These are phyloP conservation scores for Rhabdomys dilectus DNA, from an alignment of 2,113 vertebrate species.

Conservation along the genomic window DNA sequence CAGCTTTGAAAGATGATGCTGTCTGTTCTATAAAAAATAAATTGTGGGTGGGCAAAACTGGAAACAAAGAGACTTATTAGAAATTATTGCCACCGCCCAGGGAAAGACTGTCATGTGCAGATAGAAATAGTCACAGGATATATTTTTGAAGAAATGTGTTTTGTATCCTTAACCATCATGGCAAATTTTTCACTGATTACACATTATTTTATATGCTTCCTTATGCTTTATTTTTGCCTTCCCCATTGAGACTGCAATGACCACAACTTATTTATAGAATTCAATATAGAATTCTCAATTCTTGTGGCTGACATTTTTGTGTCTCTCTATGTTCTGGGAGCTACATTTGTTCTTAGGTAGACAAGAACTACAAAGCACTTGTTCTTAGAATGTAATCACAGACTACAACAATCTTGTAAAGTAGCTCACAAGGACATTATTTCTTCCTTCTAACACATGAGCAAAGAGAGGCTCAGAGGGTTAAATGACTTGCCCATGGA, in stretches of 20 bases:
- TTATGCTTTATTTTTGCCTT: background rate
- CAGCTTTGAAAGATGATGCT: constrained; percentile 34
- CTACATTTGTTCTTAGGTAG: background rate
- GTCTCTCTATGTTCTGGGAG: background rate
- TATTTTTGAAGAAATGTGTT: constrained; percentile 43
- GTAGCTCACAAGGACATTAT: background rate
- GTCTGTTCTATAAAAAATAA: constrained; percentile 22
- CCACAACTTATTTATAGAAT: constrained; percentile 1
- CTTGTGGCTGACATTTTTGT: constrained; percentile 18
- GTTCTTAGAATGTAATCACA: constrained; percentile 1
- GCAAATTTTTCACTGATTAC: background rate
- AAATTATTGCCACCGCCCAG: background rate
- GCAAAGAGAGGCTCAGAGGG: constrained; percentile 27
- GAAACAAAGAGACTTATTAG: constrained; percentile 34
- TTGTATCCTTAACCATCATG: constrained; percentile 25
- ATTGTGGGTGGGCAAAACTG: background rate
- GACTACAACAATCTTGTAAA: background rate
- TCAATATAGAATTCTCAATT: constrained; percentile 34
- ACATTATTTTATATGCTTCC: constrained; percentile 22
- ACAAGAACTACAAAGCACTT: constrained; percentile 36
- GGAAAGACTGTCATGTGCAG: background rate
- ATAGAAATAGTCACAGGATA: constrained; percentile 28
- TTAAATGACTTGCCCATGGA: background rate
- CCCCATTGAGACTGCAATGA: background rate
- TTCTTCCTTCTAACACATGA: constrained; percentile 35